These are phyloP conservation scores for Patiria pectinifera DNA, from an alignment of 53 echinoderm and acorn worm species.

Conservation along the genomic window DNA sequence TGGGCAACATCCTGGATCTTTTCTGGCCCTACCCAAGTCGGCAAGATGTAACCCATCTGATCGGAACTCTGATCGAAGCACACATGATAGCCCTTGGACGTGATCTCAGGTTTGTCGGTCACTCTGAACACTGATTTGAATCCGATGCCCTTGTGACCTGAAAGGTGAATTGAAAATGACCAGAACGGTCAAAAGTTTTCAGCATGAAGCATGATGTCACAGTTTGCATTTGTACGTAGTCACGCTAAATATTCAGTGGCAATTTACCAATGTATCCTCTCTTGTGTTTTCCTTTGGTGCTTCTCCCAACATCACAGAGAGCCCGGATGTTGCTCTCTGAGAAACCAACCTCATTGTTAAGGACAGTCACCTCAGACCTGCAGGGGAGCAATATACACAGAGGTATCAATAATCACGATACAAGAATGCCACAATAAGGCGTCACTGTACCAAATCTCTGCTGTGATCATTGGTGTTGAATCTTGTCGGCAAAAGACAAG, in stretches of 20 bases:
- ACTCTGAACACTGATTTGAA: slow-evolving; percentile 79
- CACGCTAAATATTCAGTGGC: no score
- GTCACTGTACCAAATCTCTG: no score
- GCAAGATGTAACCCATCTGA: slow-evolving; percentile 71
- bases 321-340: slow-evolving; percentile 67
- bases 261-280: slow-evolving; percentile 72
- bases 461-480: no score
- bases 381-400: no score
- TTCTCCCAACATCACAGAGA: slow-evolving; percentile 73
- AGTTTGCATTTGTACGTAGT: no score
- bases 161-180: neutral
- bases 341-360: slow-evolving; percentile 72
- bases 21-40: slow-evolving; percentile 64
- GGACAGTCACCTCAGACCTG: slow-evolving; percentile 39
- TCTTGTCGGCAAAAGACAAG: no score
- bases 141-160: slow-evolving; percentile 78
- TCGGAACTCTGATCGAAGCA: slow-evolving; percentile 73
- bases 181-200: neutral
- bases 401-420: no score
- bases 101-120: slow-evolving; percentile 69
- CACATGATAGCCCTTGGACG: slow-evolving; percentile 74
- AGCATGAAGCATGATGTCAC: no score
- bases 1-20: slow-evolving; percentile 37
- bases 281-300: slow-evolving; percentile 80
- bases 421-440: no score